Evolutionary conservation across 2,797 vertebrate genomes (phyloP).

Genomic region (Simalia tracyae): DNA sequence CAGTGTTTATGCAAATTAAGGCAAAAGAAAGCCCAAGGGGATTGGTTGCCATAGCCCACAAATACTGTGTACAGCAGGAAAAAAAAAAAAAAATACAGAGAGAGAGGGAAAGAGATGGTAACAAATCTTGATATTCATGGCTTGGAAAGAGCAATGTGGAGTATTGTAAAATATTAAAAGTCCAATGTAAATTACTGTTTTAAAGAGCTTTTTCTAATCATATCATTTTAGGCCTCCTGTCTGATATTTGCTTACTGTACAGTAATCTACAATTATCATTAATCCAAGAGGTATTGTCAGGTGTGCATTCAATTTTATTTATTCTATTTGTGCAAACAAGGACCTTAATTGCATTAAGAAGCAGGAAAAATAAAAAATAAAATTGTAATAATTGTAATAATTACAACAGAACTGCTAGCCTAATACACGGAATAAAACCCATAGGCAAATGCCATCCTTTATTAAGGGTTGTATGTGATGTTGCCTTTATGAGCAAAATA

Average conservation of each 20-base stretch:
- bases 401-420: constrained; percentile 47
- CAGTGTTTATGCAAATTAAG: constrained; percentile 95
- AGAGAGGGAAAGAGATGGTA: constrained; percentile 60
- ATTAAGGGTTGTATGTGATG: constrained; percentile 34
- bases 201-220: constrained; percentile 64
- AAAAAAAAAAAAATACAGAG: constrained; percentile 27
- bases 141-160: constrained; percentile 52
- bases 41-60: constrained; percentile 74
- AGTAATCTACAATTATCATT: constrained; percentile 61
- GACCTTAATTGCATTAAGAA: constrained; percentile 41
- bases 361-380: constrained; percentile 46
- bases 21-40: constrained; percentile 72
- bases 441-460: constrained; percentile 32
- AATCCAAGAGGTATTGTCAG: constrained; percentile 45
- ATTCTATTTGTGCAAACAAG: constrained; percentile 48
- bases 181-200: constrained; percentile 53
- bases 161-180: constrained; percentile 63
- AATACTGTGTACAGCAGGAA: constrained; percentile 61
- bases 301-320: constrained; percentile 62
- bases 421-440: constrained; percentile 38
- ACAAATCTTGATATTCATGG: constrained; percentile 66
- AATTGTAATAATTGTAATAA: constrained; percentile 28
- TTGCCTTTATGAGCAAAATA: constrained; percentile 37
- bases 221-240: constrained; percentile 55
- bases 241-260: constrained; percentile 40